Conservation (phyloP, 1,140 invertebrate genomes). For the Neotoxoptera formosana region DNA sequence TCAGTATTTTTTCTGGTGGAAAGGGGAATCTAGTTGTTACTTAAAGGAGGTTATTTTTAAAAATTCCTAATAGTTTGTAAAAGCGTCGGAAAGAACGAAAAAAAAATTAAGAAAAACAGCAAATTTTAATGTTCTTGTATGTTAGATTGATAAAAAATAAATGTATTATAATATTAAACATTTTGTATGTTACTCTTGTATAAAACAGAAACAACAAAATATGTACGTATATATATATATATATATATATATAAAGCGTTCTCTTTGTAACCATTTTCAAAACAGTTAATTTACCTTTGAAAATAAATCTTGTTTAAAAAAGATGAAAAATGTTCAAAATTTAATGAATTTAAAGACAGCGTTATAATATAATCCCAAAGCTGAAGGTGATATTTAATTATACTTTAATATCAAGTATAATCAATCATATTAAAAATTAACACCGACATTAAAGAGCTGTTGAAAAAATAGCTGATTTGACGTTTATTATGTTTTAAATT, state of each 20-base stretch:
- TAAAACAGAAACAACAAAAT: not conserved
- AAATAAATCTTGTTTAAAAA: not conserved
- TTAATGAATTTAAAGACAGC: not conserved
- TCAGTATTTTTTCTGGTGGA: too few relatives aligned
- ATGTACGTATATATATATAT: too few relatives aligned
- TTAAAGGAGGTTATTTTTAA: too few relatives aligned
- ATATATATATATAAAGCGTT: not conserved
- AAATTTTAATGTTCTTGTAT: too few relatives aligned
- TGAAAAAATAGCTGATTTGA: not conserved
- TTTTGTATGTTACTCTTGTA: not conserved
- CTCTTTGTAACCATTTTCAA: not conserved
- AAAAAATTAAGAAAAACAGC: too few relatives aligned
- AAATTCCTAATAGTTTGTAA: too few relatives aligned
- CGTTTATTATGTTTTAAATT: not conserved
- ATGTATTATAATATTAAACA: not conserved
- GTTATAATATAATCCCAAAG: not conserved
- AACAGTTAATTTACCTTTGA: not conserved
- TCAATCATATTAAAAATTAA: not conserved
- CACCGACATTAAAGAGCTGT: not conserved
- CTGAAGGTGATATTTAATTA: not conserved
- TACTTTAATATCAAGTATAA: not conserved
- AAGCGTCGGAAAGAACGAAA: too few relatives aligned
- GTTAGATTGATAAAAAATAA: not conserved
- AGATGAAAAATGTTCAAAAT: not conserved
- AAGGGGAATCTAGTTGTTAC: too few relatives aligned